Base-by-base conservation (phyloP, 2,888 invertebrate genomes). In the Eupithecia inturbata region DNA sequence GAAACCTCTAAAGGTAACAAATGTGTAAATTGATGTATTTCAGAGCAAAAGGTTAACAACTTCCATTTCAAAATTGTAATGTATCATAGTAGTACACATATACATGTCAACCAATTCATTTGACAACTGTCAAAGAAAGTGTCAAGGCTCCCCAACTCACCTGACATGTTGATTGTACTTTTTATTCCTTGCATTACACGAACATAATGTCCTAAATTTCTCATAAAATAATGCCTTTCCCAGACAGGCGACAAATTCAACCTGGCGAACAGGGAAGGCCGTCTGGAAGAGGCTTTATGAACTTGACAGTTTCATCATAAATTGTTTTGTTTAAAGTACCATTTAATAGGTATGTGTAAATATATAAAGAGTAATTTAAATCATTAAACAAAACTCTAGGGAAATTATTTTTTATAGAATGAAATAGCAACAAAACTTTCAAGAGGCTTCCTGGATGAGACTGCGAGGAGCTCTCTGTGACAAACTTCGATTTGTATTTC, bases 401-500 rank as follows among this genome's bases (percentile, higher is more conserved):
- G 22, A n/a, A 53, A 53, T 0, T 22, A 67, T 19, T 60, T 64
- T 64, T 71, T 71, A 71, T 67, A 69, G 69, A 70, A 79, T 81
- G 92, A 88, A 92, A 93, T 88, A 72, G 92, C 92, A 93, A 93
- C 92, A 92, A 91, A 90, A 86, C 84, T 84, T 80, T 76, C 78
- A 74, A 80, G 89, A 89, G 91, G 83, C 90, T 92, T 92, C 90
- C 90, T 86, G 82, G 85, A 83, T 82, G 79, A 80, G 81, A 84
- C 85, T 71, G 71, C 53, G 63, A 33, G 72, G 80, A 79, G 73
- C 91, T 87, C 85, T 91, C 87, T 93, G 89, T 94, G 93, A 92
- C 88, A 88, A 91, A 91, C 87, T 92, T 87, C 88, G 92, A 90
- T 77, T 78, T 95, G 94, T 93, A 93, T 95, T 95, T 95, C 95